These are phyloP conservation scores for Cyrtodaria siliqua DNA, from an alignment of 2,888 invertebrate species.

Conservation along the genomic window DNA sequence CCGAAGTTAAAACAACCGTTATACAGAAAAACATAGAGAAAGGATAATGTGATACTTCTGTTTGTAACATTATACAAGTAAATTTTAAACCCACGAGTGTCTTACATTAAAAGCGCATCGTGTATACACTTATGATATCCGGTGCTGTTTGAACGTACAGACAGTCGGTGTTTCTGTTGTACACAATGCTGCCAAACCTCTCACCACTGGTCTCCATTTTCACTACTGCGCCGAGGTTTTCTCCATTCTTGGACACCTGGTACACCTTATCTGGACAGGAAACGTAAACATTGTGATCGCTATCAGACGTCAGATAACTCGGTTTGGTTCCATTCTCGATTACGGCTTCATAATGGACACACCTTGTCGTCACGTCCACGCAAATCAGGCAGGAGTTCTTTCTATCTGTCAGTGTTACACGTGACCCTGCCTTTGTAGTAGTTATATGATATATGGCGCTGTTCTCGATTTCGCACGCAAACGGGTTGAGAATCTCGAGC, in stretches of 20 bases:
- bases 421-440: constrained; percentile 37
- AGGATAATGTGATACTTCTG: no score
- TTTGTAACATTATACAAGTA: no score
- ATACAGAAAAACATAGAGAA: no score
- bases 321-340: constrained; percentile 14
- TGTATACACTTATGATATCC: constrained; percentile 38
- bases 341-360: constrained; percentile 33
- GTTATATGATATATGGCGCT: constrained; percentile 31
- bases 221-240: constrained; percentile 28
- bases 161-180: constrained; percentile 18
- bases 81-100: no score
- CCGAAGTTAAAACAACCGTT: no score
- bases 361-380: constrained; percentile 38
- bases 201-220: constrained; percentile 7
- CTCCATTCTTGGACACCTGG: constrained; percentile 37
- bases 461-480: constrained; percentile 37
- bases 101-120: no score
- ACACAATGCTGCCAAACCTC: constrained; percentile 33
- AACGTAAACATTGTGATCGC: constrained; percentile 45
- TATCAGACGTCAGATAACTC: constrained; percentile 39
- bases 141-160: constrained; percentile 40
- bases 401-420: constrained; percentile 36
- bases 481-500: constrained; percentile 50
- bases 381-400: constrained; percentile 49
- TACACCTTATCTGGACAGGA: constrained; percentile 25